A percentile compares a stretch with the other conserved stretches of the same genome.
phyloP scores from a whole-genome alignment of 1,140 invertebrate species.

The Drosophila funebris region DNA sequence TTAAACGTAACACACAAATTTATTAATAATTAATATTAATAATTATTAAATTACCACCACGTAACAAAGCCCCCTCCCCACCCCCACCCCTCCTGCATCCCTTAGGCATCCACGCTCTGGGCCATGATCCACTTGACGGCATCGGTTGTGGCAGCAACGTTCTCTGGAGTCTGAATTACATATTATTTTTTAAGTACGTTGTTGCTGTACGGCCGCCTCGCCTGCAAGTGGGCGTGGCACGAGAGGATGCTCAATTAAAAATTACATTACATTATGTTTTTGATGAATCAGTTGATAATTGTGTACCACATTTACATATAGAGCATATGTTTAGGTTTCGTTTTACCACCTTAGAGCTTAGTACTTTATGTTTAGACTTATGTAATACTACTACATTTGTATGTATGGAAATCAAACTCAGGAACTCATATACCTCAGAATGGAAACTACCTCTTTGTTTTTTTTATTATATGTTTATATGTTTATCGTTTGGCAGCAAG shows the following conservation, averaged over 20 bases:
- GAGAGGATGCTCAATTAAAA: not conserved
- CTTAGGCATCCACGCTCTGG: not conserved
- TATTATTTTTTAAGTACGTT: conserved; percentile 83
- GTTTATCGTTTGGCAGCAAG: conserved; percentile 38
- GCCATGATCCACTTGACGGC: not conserved
- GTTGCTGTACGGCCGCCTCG: conserved; percentile 6
- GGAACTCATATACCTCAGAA: conserved; percentile 83
- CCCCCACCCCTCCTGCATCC: not conserved
- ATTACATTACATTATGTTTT: conserved; percentile 20
- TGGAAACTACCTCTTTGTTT: conserved; percentile 54
- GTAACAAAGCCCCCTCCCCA: not conserved
- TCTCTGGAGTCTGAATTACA: conserved; percentile 82
- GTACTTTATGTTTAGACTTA: conserved; percentile 42
- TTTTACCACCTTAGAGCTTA: conserved; percentile 43
- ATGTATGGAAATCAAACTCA: conserved; percentile 70
- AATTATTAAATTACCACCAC: not conserved
- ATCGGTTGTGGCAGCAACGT: conserved; percentile 39
- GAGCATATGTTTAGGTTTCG: conserved; percentile 27
- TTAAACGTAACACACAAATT: conserved; percentile 10
- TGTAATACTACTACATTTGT: conserved; percentile 22
- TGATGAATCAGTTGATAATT: not conserved
- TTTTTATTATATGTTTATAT: conserved; percentile 29
- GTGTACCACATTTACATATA: not conserved
- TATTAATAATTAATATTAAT: conserved; percentile 20
- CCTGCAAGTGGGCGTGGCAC: conserved; percentile 6